Evolutionary conservation across 2,888 invertebrate genomes (phyloP).

Genomic region (Prostheceraeus crozeri): DNA sequence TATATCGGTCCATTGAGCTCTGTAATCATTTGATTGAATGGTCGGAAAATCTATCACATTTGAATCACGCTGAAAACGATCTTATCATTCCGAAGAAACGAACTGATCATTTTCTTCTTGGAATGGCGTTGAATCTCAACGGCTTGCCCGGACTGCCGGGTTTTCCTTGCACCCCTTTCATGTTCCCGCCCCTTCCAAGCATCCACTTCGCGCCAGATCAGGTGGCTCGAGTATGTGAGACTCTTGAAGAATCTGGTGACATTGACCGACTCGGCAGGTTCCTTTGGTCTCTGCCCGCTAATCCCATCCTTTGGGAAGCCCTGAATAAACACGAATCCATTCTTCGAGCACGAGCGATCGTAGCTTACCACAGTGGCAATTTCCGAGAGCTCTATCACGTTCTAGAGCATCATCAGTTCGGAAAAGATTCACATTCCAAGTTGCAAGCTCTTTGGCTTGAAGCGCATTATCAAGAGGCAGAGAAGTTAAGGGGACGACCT

Average conservation of each 20-base stretch:
- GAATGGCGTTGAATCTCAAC: conserved; percentile 18
- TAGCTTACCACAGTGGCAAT: conserved; percentile 80
- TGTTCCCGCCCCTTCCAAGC: conserved; percentile 1
- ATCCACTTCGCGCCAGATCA: conserved; percentile 35
- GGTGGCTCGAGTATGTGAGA: conserved; percentile 51
- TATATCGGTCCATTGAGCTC: no score
- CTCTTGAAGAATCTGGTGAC: conserved; percentile 60
- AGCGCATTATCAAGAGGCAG: conserved; percentile 85
- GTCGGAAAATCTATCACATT: no score
- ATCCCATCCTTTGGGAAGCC: conserved; percentile 69
- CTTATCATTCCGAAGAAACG: no score
- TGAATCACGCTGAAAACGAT: no score
- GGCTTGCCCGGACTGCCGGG: not conserved
- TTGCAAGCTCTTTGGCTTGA: conserved; percentile 84
- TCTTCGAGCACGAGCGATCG: conserved; percentile 73
- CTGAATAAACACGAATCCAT: conserved; percentile 79
- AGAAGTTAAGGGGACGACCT: conserved; percentile 78
- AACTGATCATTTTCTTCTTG: no score
- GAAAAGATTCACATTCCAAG: conserved; percentile 78
- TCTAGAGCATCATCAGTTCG: conserved; percentile 78
- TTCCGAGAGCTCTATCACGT: conserved; percentile 80
- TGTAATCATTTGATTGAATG: no score
- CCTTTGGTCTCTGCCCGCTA: conserved; percentile 79
- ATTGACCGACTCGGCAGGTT: conserved; percentile 67
- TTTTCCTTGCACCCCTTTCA: not conserved